Evolutionary conservation across 2,113 vertebrate species (phyloP), one percentile per base, ranked within the genome.

Genomic region (Sorex araneus): DNA sequence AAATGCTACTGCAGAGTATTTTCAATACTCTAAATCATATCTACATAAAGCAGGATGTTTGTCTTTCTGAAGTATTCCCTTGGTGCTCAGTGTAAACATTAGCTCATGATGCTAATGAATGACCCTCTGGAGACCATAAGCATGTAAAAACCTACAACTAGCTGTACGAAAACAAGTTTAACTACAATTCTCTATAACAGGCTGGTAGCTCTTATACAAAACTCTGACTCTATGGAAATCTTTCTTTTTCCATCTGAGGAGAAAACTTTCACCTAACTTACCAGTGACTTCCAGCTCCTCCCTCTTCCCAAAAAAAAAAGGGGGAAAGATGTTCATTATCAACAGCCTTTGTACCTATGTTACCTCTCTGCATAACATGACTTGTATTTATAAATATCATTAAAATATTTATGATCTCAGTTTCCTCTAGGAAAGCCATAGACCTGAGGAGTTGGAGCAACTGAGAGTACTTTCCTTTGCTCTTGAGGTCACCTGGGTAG

Each of bases 31-130:
- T 10, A 88, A 78, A 27, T 75, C 19, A 83, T 19, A 71, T 80
- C 3, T 45, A 8, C 81, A 74, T 86, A 50, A 91, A 88, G 60
- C 25, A 73, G 23, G 10, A 60, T n/a, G 85, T 87, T 91, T 89
- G 66, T 67, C 94, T 80, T 84, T 87, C 71, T 28, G 27, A 78
- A 83, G n/a, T 32, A 91, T 67, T 96, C 67, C 25, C 60, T 90
- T 6, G 9, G 71, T 87, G 79, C 66, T 93, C 36, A 4, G 0
- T 74, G 43, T 50, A 89, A 73, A 45, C 18, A 50, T 47, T 54
- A 74, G 75, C 75, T 84, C 93, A 63, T 36, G 4, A 40, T 36
- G 88, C 86, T 85, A 92, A 43, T 0, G 0, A 70, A 47, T 43
- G 83, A 9, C 8, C 84, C 47, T 70, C 28, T 15, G 27, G 67